Evolutionary conservation across 2,888 invertebrate species (phyloP), one percentile per base, ranked within the genome.

Genomic region (Drosophila pseudotakahashii): DNA sequence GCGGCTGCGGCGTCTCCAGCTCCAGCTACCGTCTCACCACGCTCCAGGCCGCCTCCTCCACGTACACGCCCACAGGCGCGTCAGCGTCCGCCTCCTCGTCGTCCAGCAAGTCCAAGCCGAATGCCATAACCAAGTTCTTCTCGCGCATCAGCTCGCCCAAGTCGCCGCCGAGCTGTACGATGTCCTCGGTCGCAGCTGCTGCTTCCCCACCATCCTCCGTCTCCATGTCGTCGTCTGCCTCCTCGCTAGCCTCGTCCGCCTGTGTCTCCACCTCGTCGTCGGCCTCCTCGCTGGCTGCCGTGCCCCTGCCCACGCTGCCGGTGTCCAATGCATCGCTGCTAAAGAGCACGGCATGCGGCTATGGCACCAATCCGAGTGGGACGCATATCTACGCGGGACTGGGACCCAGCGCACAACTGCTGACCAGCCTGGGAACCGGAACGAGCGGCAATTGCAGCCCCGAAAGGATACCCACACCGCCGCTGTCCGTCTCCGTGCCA

Each of bases 111-210:
- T 92, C 92, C 74, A 92, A 92, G 79, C 91, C 92, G 72, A 92
- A 90, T 84, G 91, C 91, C 80, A 91, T 92, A 77, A 90, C 91
- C 69, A 92, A 92, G 79, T 91, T 92, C 75, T 92, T 92, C 78
- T 91, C 91, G 73, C 91, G 92, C 70, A 92, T 92, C 77, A 91
- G 92, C 77, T 92, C 91, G 58, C 91, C 92, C 32, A 92, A 92
- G 81, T 91, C 91, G 63, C 91, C 91, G 39, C 86, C 91, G 11
- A 66, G 45, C 66, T 54, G 66, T 51, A 78, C 89, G 52, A 78
- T 90, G 57, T 81, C 88, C 42, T 60, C 68, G 54, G 76, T 84
- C 3, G 77, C 88, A 37, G 71, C 84, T 81, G 34, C 84, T 81
- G 34, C 57, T 10, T 60, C 62, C 10, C 61, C 62, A n/a, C 78